These are phyloP conservation scores for Spilosoma lubricipeda DNA, from an alignment of 2,888 invertebrate genomes.

Conservation along the genomic window DNA sequence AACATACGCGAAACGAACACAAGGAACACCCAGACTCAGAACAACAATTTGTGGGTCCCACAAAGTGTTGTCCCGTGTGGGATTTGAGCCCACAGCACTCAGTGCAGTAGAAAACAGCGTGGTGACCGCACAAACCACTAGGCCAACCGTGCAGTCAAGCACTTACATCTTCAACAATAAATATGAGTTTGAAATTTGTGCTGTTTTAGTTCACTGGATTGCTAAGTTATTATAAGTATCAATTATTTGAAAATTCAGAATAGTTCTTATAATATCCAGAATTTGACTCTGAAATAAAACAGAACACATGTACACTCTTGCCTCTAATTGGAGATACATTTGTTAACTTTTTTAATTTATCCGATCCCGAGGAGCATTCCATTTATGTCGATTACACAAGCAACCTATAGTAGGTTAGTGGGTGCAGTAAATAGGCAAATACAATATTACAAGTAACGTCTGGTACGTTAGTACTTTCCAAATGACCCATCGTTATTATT, in stretches of 20 bases:
- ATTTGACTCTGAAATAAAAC: background rate
- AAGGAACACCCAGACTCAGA: too few relatives aligned
- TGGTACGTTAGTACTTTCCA: constrained; percentile 70
- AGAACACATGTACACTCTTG: background rate
- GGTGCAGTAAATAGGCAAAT: constrained; percentile 57
- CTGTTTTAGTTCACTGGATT: background rate
- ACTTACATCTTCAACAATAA: background rate
- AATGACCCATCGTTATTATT: constrained; percentile 80
- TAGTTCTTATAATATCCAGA: background rate
- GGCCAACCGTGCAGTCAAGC: too few relatives aligned
- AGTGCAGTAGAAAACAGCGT: too few relatives aligned
- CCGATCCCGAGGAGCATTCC: background rate
- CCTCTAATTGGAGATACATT: background rate
- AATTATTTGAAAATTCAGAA: background rate
- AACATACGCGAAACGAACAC: too few relatives aligned
- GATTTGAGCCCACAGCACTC: too few relatives aligned
- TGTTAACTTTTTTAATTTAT: background rate
- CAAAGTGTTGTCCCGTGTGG: too few relatives aligned
- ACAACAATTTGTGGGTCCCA: too few relatives aligned
- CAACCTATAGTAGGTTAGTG: constrained; percentile 33
- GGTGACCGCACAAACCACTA: too few relatives aligned
- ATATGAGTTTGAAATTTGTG: background rate
- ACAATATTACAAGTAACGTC: constrained; percentile 54
- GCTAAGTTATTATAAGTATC: background rate
- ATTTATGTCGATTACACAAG: constrained; percentile 17